phyloP scores from a whole-genome alignment of 2,888 invertebrate genomes.

The Alloscopus bannaensis region DNA sequence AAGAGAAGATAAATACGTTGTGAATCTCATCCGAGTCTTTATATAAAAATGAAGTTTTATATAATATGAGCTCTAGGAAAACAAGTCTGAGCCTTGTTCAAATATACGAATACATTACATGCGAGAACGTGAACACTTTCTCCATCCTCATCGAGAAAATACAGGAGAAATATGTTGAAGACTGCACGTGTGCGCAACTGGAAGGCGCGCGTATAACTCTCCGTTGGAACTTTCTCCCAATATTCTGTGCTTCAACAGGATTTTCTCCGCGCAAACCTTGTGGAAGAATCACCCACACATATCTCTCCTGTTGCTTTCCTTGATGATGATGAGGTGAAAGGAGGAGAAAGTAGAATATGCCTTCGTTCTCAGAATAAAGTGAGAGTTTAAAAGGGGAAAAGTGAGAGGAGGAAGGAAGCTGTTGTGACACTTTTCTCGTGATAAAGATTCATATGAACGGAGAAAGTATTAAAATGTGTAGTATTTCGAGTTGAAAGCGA shows the following conservation, averaged over 20 bases:
- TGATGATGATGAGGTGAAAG: slow-evolving; percentile 16
- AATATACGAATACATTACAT: no score
- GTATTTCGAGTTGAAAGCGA: no score
- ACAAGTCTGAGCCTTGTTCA: no score
- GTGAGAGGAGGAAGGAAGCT: neutral
- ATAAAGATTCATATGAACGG: slow-evolving; percentile 34
- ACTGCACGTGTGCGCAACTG: slow-evolving; percentile 61
- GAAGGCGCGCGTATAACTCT: slow-evolving; percentile 32
- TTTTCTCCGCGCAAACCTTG: neutral
- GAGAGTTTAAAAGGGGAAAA: neutral
- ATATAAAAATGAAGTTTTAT: no score
- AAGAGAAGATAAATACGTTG: no score
- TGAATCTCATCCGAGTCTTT: no score
- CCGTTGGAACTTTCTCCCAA: slow-evolving; percentile 8
- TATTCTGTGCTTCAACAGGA: neutral
- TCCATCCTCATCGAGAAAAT: no score
- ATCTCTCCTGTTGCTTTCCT: slow-evolving; percentile 59
- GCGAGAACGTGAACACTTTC: no score
- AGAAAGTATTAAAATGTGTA: no score
- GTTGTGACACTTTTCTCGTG: slow-evolving; percentile 17
- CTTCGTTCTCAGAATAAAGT: slow-evolving; percentile 27
- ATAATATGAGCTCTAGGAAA: no score
- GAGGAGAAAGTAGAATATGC: neutral
- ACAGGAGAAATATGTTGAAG: neutral
- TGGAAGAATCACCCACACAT: slow-evolving; percentile 26